Base-by-base conservation (phyloP, 2,113 vertebrate species). In the Oreocharis arfaki region DNA sequence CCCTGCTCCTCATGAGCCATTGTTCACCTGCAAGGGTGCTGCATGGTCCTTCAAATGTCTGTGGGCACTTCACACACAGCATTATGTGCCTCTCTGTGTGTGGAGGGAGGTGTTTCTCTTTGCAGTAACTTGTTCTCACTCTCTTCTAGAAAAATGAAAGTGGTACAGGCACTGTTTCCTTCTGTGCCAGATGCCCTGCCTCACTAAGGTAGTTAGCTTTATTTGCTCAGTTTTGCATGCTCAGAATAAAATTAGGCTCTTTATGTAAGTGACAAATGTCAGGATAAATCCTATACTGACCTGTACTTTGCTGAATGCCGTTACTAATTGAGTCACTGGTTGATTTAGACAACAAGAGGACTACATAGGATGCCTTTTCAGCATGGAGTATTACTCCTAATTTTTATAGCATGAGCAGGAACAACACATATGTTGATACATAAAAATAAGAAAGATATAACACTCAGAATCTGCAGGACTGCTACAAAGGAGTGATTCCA, bases 191-290 rank as follows among this genome's bases (percentile, higher is more conserved):
- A 27, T 82, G 53, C n/a, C 28, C 56, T 81, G n/a, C 35, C 23
- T 20, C 52, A 33, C 65, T 55, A n/a, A 75, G 18, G 71, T 82
- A 33, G 82, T 87, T 56, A 76, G 23, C 32, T 87, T 57, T 69
- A 69, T 87, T 95, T 95, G 18, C 37, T 92, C 57, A 87, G 49
- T 13, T 82, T 95, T 82, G 37, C 13, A 1, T 73, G 28, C 44
- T 85, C 27, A 84, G 61, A 87, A 93, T 91, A 56, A 93, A 93
- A 93, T 91, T 85, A 89, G 9, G 24, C 41, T 63, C 78, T 71
- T 75, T 84, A 74, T 75, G 91, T 78, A 57, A 60, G 39, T 95
- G 73, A 86, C 30, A 81, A 92, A 69, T 91, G 59, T 91, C 67
- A 83, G 53, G 23, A 57, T 80, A 92, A 73, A 59, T 87, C 22